A percentile compares a stretch with the other conserved stretches of the same genome.
These are phyloP conservation scores for Cylindroiulus punctatus DNA, from an alignment of 2,888 invertebrate genomes.

Conservation along the genomic window DNA sequence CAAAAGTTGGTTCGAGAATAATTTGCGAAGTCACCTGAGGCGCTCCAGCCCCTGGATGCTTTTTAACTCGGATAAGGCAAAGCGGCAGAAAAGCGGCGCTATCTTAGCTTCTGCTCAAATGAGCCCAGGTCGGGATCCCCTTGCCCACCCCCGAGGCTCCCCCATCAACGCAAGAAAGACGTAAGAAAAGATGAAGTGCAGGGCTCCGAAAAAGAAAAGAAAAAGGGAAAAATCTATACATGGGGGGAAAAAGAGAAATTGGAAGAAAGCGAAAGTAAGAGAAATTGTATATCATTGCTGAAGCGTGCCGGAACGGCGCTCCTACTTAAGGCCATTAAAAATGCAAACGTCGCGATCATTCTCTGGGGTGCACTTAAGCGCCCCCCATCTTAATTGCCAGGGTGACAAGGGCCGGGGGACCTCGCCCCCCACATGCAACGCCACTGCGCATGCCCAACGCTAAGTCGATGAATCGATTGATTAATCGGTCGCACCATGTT, in stretches of 20 bases:
- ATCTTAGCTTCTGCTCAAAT: slow-evolving; percentile 19
- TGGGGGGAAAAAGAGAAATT: background rate
- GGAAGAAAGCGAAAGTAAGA: slow-evolving; percentile 36
- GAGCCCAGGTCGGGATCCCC: slow-evolving; percentile 3
- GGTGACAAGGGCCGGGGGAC: background rate
- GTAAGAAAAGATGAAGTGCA: slow-evolving; percentile 25
- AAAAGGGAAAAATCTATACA: slow-evolving; percentile 24
- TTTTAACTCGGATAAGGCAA: background rate
- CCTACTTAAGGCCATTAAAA: slow-evolving; percentile 37
- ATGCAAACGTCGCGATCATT: slow-evolving; percentile 42
- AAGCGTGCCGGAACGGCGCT: slow-evolving; percentile 42
- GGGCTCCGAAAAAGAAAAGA: slow-evolving; percentile 19
- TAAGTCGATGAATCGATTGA: slow-evolving; percentile 12
- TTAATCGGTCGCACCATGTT: too few relatives aligned
- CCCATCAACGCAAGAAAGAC: background rate
- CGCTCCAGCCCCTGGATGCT: slow-evolving; percentile 11
- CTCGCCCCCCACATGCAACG: background rate
- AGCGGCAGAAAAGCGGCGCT: slow-evolving; percentile 28
- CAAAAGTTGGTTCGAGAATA: background rate
- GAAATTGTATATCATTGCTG: slow-evolving; percentile 42
- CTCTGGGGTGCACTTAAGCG: slow-evolving; percentile 31
- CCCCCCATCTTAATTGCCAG: slow-evolving; percentile 19
- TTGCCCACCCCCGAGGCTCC: background rate
- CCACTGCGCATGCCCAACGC: background rate
- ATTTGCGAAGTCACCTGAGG: slow-evolving; percentile 10